phyloP scores from a whole-genome alignment of 2,888 invertebrate genomes.

The Lissocephala sabroskyi region DNA sequence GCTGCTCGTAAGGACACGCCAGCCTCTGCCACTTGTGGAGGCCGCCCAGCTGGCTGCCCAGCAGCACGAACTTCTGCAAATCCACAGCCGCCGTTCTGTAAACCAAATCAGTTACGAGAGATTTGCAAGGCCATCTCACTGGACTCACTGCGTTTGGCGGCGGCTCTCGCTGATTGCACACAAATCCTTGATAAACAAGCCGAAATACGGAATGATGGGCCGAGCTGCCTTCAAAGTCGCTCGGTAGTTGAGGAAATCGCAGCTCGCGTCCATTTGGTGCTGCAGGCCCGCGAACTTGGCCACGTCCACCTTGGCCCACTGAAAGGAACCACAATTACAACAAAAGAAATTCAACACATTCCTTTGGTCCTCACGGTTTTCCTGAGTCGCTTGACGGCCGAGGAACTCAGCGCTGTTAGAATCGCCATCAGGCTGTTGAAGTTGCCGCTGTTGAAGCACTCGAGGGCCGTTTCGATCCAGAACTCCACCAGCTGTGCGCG shows the following conservation, averaged over 20 bases:
- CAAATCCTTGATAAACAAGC: conserved; percentile 87
- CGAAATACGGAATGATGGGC: conserved; percentile 90
- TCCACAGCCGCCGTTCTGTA: too few species aligned
- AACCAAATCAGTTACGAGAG: too few species aligned
- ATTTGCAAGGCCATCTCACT: too few species aligned
- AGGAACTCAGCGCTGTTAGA: conserved; percentile 93
- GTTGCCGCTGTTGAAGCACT: conserved; percentile 97
- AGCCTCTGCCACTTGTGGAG: conserved; percentile 88
- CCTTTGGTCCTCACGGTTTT: conserved; percentile 83
- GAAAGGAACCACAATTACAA: conserved; percentile 57
- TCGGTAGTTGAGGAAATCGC: conserved; percentile 87
- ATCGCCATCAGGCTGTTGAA: conserved; percentile 98
- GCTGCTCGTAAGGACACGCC: conserved; percentile 87
- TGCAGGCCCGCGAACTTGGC: conserved; percentile 86
- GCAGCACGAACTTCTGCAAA: conserved; percentile 92
- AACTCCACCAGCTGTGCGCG: conserved; percentile 91
- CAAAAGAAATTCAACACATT: not conserved
- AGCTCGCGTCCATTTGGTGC: conserved; percentile 90
- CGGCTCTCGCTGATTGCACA: conserved; percentile 88
- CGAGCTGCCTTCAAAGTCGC: conserved; percentile 88
- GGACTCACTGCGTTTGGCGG: conserved; percentile 79
- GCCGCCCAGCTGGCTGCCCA: conserved; percentile 90
- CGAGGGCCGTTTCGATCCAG: conserved; percentile 96
- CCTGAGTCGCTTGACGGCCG: conserved; percentile 91
- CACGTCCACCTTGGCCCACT: conserved; percentile 89